Percentiles rank a stretch among this genome's conserved stretches.
Conservation (phyloP, 2,797 vertebrate species). For the Chelon auratus region DNA sequence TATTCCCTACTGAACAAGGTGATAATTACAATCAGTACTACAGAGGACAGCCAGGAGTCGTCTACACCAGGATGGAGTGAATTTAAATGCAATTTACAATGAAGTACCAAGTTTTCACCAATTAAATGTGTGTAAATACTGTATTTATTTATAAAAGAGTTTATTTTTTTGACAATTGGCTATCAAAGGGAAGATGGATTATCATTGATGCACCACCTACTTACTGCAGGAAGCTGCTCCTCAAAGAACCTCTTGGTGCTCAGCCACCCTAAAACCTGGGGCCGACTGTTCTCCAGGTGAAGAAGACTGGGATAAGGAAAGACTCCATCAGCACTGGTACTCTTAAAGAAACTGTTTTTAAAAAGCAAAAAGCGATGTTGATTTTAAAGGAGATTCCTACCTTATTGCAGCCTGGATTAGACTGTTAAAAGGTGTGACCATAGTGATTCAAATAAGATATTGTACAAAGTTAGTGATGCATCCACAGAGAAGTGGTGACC, state of each 20-base stretch:
- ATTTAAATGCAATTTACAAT: conserved; percentile 40
- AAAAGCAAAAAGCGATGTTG: conserved; percentile 37
- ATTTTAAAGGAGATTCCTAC: conserved; percentile 28
- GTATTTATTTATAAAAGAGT: conserved; percentile 71
- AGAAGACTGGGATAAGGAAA: conserved; percentile 13
- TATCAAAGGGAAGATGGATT: conserved; percentile 42
- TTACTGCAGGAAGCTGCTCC: conserved; percentile 41
- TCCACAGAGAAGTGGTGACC: too few relatives aligned
- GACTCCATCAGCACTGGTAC: conserved; percentile 16
- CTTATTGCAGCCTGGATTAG: conserved; percentile 10
- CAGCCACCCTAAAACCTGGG: conserved; percentile 50
- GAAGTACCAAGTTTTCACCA: conserved; percentile 48
- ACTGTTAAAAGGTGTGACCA: not conserved
- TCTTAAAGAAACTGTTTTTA: conserved; percentile 34
- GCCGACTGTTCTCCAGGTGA: conserved; percentile 8
- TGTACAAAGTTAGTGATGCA: too few relatives aligned
- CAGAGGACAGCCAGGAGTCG: conserved; percentile 5
- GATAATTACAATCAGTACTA: conserved; percentile 6
- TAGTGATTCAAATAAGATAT: too few relatives aligned
- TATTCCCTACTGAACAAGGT: not conserved
- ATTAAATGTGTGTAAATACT: conserved; percentile 57
- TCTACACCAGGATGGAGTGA: conserved; percentile 6
- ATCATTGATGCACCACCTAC: conserved; percentile 25
- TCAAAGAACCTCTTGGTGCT: conserved; percentile 44
- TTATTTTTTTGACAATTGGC: conserved; percentile 64